Evolutionary conservation across 2,888 invertebrate species (phyloP).

Genomic region (Hofmannophila pseudospretella): DNA sequence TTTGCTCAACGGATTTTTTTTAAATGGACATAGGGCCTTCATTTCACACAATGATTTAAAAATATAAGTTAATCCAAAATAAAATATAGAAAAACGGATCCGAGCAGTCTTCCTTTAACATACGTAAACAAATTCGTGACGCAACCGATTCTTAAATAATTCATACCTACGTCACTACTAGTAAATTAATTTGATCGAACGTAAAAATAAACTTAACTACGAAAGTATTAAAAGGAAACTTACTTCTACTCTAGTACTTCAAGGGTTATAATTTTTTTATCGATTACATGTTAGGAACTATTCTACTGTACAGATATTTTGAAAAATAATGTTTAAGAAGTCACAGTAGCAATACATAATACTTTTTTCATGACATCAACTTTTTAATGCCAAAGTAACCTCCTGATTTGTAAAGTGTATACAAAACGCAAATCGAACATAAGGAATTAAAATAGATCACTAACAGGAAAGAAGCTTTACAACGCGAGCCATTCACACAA

Average conservation of each 20-base stretch:
- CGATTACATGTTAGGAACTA: conserved; percentile 75
- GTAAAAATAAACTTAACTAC: conserved; percentile 42
- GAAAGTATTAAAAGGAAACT: conserved; percentile 44
- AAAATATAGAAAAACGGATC: conserved; percentile 41
- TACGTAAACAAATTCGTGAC: conserved; percentile 46
- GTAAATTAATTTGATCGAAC: conserved; percentile 57
- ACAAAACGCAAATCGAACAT: too few species aligned
- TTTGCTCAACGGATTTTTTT: not conserved
- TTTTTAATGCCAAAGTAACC: conserved; percentile 6
- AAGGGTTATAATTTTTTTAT: conserved; percentile 70
- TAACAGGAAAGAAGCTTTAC: too few species aligned
- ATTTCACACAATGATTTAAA: conserved; percentile 1
- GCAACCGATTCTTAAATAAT: conserved; percentile 14
- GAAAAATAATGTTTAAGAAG: conserved; percentile 49
- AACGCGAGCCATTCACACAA: too few species aligned
- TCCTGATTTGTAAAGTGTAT: not conserved
- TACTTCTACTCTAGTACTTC: conserved; percentile 57
- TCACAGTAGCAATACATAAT: conserved; percentile 42
- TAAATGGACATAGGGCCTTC: not conserved
- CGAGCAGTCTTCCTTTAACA: conserved; percentile 70
- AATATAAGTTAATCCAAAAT: conserved; percentile 14
- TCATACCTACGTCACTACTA: too few species aligned
- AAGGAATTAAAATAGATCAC: too few species aligned
- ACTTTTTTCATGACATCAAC: conserved; percentile 25
- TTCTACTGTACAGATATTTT: conserved; percentile 66